Evolutionary conservation across 2,113 vertebrate species (phyloP), one percentile per base, ranked within the genome.

Genomic region (Alexandromys fortis): DNA sequence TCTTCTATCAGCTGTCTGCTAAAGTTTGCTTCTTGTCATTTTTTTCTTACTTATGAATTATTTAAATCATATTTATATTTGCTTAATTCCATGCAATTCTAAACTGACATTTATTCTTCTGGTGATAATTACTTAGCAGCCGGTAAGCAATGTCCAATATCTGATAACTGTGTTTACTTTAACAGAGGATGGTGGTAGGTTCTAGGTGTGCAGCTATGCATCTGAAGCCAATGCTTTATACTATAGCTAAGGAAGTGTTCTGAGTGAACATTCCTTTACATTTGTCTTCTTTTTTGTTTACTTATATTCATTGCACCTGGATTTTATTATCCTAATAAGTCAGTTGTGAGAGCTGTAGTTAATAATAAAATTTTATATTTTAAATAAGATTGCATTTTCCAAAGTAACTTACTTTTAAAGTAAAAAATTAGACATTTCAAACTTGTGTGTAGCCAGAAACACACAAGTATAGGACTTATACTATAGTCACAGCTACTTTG

Each of bases 41-140:
- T 78, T 98, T 92, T 52, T 92, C 85, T 93, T 96, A 83, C 79
- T 94, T 94, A 63, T 92, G 72, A 90, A 87, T 42, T 77, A 94
- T 94, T 90, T 30, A 75, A 75, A 78, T 94, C 67, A 58, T 92
- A 87, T 97, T 96, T 96, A 12, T 85, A 55, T 92, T 82, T 97
- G 96, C 85, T 97, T 86, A 92, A 61, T 97, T 58, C 95, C 52
- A 94, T 95, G 90, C 89, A 49, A 94, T 97, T 98, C 96, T 98
- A 96, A 98, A 97, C 88, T 93, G 94, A 73, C 96, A 81, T 97
- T 98, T 98, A 94, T 98, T 98, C 97, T 98, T 90, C 92, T 91
- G 97, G 92, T 98, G 94, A 98, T 94, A 97, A 97, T 94, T 97
- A 92, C 83, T 96, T 96, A 97, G 77, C 70, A 97, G 16, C 96